Percentiles rank a stretch among this genome's conserved stretches.
Conservation (phyloP, 2,797 vertebrate genomes). For the Anableps anableps region DNA sequence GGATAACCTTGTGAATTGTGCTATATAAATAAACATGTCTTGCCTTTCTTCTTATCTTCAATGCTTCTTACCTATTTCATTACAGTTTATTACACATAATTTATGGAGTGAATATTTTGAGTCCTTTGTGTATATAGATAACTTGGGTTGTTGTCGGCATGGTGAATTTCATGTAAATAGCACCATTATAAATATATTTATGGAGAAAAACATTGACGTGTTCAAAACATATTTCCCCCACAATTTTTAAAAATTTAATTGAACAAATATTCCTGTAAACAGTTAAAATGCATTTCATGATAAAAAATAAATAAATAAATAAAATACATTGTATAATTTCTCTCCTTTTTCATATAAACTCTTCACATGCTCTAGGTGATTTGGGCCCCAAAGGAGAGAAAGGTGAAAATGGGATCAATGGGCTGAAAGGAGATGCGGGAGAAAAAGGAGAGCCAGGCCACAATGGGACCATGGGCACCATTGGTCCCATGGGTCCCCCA, state of each 20-base stretch:
- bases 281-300: neutral
- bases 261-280: neutral
- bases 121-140: neutral
- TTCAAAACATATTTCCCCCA: neutral
- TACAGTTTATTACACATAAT: neutral
- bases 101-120: neutral
- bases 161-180: neutral
- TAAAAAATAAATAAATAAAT: too few relatives aligned
- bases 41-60: neutral
- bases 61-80: neutral
- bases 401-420: conserved; percentile 76
- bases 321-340: too few relatives aligned
- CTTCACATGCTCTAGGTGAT: conserved; percentile 78
- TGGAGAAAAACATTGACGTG: neutral
- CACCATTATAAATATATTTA: neutral
- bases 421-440: conserved; percentile 80
- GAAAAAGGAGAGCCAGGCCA: conserved; percentile 78
- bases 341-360: conserved; percentile 10
- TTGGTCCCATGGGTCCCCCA: conserved; percentile 84
- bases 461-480: conserved; percentile 84
- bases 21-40: too few relatives aligned
- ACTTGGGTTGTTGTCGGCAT: neutral
- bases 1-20: neutral
- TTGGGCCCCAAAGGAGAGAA: conserved; percentile 75
- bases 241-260: neutral